These are phyloP conservation scores for Neosilurus hyrtlii DNA, from an alignment of 2,797 vertebrate genomes.

Conservation along the genomic window DNA sequence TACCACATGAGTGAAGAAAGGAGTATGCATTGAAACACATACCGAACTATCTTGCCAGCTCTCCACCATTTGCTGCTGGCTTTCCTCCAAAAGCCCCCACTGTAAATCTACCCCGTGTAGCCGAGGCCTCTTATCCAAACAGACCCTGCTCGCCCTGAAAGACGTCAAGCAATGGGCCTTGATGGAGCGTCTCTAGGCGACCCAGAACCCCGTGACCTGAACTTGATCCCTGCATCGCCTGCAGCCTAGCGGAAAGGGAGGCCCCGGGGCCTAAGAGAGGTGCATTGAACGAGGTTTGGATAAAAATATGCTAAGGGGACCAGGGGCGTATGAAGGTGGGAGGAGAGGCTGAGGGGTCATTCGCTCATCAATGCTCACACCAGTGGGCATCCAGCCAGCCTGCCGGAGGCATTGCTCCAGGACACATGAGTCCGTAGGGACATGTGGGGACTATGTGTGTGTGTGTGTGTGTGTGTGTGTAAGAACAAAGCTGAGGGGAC, in stretches of 20 bases:
- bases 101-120: slow-evolving; percentile 43
- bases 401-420: slow-evolving; percentile 62
- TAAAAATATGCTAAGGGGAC: slow-evolving; percentile 47
- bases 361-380: slow-evolving; percentile 61
- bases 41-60: slow-evolving; percentile 7
- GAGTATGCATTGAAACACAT: slow-evolving; percentile 13
- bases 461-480: slow-evolving; percentile 3
- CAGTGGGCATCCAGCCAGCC: slow-evolving; percentile 63
- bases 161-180: slow-evolving; percentile 38
- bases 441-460: slow-evolving; percentile 55
- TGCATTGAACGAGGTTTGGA: slow-evolving; percentile 4
- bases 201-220: slow-evolving; percentile 44
- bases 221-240: slow-evolving; percentile 46
- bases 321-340: slow-evolving; percentile 47
- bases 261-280: slow-evolving; percentile 39
- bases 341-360: slow-evolving; percentile 46
- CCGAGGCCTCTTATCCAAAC: slow-evolving; percentile 46
- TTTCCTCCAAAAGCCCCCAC: slow-evolving; percentile 22
- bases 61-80: slow-evolving; percentile 34
- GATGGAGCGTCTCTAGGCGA: slow-evolving; percentile 39
- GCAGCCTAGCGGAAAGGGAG: slow-evolving; percentile 5
- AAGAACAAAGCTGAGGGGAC: not conserved
- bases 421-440: slow-evolving; percentile 54
- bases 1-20: slow-evolving; percentile 3
- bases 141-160: slow-evolving; percentile 30